Evolutionary conservation across 1,140 invertebrate genomes (phyloP).

Genomic region (Bicyclus anynana): DNA sequence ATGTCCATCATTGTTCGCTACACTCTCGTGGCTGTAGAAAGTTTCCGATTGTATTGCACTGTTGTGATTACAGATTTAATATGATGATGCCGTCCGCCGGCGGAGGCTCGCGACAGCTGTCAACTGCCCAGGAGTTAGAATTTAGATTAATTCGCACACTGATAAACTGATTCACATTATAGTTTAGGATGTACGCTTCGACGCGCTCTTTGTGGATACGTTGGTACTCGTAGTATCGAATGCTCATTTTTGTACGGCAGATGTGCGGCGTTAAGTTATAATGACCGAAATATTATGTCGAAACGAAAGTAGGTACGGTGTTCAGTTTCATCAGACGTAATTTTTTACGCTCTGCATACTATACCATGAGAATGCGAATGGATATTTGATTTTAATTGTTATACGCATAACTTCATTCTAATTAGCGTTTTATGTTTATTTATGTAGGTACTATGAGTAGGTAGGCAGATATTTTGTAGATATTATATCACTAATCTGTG

Average conservation of each 20-base stretch:
- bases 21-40: slow-evolving; percentile 23
- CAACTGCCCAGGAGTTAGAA: slow-evolving; percentile 8
- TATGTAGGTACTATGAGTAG: no score
- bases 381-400: not conserved
- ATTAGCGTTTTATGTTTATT: not conserved
- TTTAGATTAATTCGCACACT: slow-evolving; percentile 19
- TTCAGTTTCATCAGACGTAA: slow-evolving; percentile 6
- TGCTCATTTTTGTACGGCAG: slow-evolving; percentile 52
- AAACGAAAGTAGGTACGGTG: slow-evolving; percentile 16
- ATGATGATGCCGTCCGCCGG: slow-evolving; percentile 4
- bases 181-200: slow-evolving; percentile 57
- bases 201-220: slow-evolving; percentile 56
- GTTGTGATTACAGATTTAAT: not conserved
- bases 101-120: not conserved
- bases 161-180: no score
- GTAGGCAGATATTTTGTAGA: no score
- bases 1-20: slow-evolving; percentile 44
- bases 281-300: slow-evolving; percentile 18
- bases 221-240: slow-evolving; percentile 13
- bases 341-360: slow-evolving; percentile 15
- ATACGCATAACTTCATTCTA: not conserved
- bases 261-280: slow-evolving; percentile 18
- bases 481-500: no score
- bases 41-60: slow-evolving; percentile 14
- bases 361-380: slow-evolving; percentile 20